Evolutionary conservation across 2,797 vertebrate species (phyloP).

Genomic region (Fratercula arctica): DNA sequence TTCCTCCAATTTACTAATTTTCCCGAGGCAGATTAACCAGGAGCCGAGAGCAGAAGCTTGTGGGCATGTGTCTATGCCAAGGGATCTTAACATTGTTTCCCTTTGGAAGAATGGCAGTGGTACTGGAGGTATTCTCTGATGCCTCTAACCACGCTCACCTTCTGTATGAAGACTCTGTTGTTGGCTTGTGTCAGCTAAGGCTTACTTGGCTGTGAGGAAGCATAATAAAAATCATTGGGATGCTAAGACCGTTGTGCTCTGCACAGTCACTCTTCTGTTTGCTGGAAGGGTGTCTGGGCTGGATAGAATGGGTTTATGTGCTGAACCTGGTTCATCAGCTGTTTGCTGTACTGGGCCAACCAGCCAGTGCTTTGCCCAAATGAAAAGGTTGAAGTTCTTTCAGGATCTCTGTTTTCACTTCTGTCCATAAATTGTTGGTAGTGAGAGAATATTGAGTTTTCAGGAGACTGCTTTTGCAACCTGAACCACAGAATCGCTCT

Average conservation of each 20-base stretch:
- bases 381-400: background rate
- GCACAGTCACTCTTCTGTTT: background rate
- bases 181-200: background rate
- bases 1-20: background rate
- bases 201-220: background rate
- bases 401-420: background rate
- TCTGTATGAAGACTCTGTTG: background rate
- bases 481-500: background rate
- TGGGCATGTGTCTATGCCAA: fast-evolving
- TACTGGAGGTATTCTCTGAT: background rate
- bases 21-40: background rate
- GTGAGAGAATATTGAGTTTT: background rate
- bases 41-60: background rate
- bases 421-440: background rate
- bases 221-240: background rate
- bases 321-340: background rate
- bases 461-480: background rate
- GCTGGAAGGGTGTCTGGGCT: background rate
- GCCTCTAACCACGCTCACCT: fast-evolving
- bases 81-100: background rate
- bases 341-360: background rate
- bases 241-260: background rate
- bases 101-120: background rate
- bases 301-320: background rate
- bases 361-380: background rate